Base-by-base conservation (phyloP, 2,888 invertebrate species). In the Marasmarcha lunaedactyla region DNA sequence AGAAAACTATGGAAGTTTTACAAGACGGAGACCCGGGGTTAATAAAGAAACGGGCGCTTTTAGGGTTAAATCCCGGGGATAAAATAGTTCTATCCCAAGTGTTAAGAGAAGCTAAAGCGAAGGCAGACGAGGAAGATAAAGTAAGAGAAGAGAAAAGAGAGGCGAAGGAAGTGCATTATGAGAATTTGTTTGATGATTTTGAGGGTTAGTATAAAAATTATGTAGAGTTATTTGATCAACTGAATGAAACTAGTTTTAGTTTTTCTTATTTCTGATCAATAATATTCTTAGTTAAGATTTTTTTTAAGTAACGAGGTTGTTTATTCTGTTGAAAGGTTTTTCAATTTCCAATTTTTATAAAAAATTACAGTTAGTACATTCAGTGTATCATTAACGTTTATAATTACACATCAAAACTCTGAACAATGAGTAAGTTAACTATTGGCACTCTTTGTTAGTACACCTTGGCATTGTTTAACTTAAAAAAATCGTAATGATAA, bases 1-100 rank as follows among this genome's bases (percentile, higher is more conserved):
- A 96, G 66, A 96, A 96, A 66, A 97, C 97, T 0, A 95, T 96
- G 90, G 92, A 94, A 60, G 94, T 94, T 0, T 73, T 97, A 1
- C 95, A 95, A 64, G 95, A 97, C 42, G 95, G 95, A 15, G 96
- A 97, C 70, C 95, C 95, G 0, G 93, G 95, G 0, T 71, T 95
- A 11, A 91, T 90, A 50, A 93, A 93, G 55, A 91, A 92, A 58
- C 73, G 90, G 30, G 89, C 90, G 1, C 84, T 92, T 54, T 78
- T 93, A 2, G 85, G 86, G 37, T 69, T 88, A 4, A 87, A 74
- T 2, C 43, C 71, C 1, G 69, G 87, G 2, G 86, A 89, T 25
- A 89, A 88, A 50, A 88, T 88, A 0, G 87, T 88, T 11, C 63
- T 91, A 20, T 90, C 90, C 1, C 74, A 79, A 43, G 64, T 83